phyloP scores from a whole-genome alignment of 1,140 invertebrate species.

The Samia ricini region DNA sequence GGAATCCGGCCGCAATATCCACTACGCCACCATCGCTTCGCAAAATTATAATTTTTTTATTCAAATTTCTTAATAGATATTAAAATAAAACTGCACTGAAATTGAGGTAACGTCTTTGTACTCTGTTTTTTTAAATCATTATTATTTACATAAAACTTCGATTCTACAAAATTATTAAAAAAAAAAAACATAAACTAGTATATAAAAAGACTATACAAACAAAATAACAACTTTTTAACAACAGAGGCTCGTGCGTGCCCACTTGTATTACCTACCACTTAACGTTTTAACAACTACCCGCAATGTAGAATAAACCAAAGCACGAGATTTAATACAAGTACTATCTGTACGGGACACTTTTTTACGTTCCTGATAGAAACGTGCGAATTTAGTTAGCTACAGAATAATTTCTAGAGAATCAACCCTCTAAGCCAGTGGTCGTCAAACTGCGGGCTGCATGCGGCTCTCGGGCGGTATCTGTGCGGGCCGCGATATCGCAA shows the following conservation, averaged over 20 bases:
- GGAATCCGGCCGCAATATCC: too few relatives aligned
- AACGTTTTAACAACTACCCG: not conserved
- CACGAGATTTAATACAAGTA: not conserved
- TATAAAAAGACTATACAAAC: constrained; percentile 47
- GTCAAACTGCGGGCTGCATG: too few relatives aligned
- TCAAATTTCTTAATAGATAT: not conserved
- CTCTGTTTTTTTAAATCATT: constrained; percentile 46
- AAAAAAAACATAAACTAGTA: constrained; percentile 30
- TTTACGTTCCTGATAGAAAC: too few relatives aligned
- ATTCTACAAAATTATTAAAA: constrained; percentile 54
- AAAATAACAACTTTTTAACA: constrained; percentile 25
- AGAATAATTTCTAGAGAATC: too few relatives aligned
- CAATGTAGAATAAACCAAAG: not conserved
- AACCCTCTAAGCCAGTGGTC: too few relatives aligned
- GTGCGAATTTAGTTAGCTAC: too few relatives aligned
- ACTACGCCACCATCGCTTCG: too few relatives aligned
- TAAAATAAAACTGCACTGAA: not conserved
- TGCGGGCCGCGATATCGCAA: too few relatives aligned
- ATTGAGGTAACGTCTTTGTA: constrained; percentile 32
- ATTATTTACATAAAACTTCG: constrained; percentile 41
- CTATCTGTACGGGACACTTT: too few relatives aligned
- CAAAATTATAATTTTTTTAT: too few relatives aligned
- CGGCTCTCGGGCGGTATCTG: too few relatives aligned
- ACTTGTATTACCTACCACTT: not conserved
- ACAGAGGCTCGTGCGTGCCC: constrained; percentile 13